Conservation (phyloP, 2,797 vertebrate species). For the Scomberomorus guttatus region DNA sequence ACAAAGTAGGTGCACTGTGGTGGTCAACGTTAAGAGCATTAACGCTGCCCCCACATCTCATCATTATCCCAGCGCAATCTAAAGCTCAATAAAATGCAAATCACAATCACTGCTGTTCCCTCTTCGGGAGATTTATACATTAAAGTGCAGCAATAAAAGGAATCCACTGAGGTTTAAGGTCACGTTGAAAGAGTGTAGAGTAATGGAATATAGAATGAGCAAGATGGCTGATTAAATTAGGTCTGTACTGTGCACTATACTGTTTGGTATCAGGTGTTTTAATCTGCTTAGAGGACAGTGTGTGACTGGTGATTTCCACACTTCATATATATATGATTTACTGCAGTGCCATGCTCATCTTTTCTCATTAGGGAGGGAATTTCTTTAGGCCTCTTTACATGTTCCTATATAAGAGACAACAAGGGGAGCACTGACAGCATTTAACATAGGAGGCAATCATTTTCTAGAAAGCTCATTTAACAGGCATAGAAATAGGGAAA, state of each 20-base stretch:
- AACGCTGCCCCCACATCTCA: conserved; percentile 67
- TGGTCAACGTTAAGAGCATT: conserved; percentile 69
- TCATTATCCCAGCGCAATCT: conserved; percentile 68
- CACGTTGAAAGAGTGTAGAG: conserved; percentile 66
- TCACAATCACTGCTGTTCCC: conserved; percentile 62
- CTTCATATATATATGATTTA: conserved; percentile 58
- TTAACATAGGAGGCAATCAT: conserved; percentile 34
- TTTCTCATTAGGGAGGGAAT: conserved; percentile 58
- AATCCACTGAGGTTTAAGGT: conserved; percentile 66
- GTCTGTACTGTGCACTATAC: conserved; percentile 13
- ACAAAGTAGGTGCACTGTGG: conserved; percentile 43
- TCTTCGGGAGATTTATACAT: conserved; percentile 75
- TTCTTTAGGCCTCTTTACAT: conserved; percentile 17
- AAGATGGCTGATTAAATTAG: conserved; percentile 68
- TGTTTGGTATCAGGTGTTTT: conserved; percentile 68
- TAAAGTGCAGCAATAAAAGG: conserved; percentile 74
- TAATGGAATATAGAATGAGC: conserved; percentile 77
- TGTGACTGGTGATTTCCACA: conserved; percentile 55
- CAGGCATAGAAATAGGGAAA: conserved; percentile 24
- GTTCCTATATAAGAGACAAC: conserved; percentile 23
- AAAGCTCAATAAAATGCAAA: conserved; percentile 78
- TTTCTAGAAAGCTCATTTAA: conserved; percentile 43
- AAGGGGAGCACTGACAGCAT: conserved; percentile 26
- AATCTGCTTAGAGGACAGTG: conserved; percentile 62
- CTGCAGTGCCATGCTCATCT: conserved; percentile 37